Conservation (phyloP, 2,888 invertebrate genomes). For the Nycteola revayana region DNA sequence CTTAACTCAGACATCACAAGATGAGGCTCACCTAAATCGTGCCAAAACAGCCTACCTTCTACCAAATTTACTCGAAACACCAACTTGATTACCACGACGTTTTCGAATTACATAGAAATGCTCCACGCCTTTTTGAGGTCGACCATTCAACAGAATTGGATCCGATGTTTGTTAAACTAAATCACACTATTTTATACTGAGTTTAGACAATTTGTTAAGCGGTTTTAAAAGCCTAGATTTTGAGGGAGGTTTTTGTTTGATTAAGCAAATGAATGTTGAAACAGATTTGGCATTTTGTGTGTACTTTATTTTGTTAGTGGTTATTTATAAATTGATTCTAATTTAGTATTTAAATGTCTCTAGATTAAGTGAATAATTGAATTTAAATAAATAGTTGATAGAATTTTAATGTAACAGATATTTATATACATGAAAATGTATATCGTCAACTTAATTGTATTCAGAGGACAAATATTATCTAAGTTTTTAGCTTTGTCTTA, state of each 20-base stretch:
- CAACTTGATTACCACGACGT: conserved; percentile 10
- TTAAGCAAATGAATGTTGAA: neutral
- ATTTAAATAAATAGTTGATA: too few relatives aligned
- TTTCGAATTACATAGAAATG: conserved; percentile 6
- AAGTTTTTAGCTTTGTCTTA: too few relatives aligned
- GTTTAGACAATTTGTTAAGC: neutral
- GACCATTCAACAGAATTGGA: conserved; percentile 12
- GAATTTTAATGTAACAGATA: too few relatives aligned
- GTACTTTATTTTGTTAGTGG: too few relatives aligned
- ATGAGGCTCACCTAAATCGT: neutral
- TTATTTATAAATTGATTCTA: too few relatives aligned
- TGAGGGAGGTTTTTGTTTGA: neutral
- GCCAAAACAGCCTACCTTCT: conserved; percentile 9
- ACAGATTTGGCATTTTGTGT: neutral
- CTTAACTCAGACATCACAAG: neutral
- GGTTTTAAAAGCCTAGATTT: neutral
- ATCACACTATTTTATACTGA: conserved; percentile 15
- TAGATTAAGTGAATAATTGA: too few relatives aligned
- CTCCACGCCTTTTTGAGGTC: conserved; percentile 28
- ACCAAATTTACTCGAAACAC: conserved; percentile 11
- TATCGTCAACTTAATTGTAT: too few relatives aligned
- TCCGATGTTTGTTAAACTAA: conserved; percentile 10
- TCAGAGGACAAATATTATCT: too few relatives aligned
- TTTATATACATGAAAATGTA: too few relatives aligned
- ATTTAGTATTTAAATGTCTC: too few relatives aligned